Percentiles rank a stretch among this genome's conserved stretches.
phyloP scores from a whole-genome alignment of 2,797 vertebrate species.

The Enteromius thamalakanensis region DNA sequence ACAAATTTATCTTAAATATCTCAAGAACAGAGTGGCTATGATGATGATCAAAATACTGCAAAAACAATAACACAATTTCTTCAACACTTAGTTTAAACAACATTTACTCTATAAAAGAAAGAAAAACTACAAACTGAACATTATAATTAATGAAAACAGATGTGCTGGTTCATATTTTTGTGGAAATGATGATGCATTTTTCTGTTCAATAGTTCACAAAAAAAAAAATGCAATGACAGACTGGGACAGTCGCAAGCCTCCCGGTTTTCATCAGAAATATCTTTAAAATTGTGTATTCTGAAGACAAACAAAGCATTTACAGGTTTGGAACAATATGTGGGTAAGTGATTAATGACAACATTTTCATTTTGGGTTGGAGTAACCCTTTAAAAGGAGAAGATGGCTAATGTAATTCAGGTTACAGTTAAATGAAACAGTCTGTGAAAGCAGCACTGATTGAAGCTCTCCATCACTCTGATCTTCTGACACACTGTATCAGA shows the following conservation, averaged over 20 bases:
- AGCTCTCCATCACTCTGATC: conserved; percentile 42
- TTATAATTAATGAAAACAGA: not conserved
- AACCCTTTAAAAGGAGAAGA: not conserved
- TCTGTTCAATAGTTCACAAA: not conserved
- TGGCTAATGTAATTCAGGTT: not conserved
- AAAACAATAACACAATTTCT: not conserved
- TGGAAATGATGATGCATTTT: not conserved
- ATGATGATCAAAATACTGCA: not conserved
- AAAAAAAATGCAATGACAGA: too few relatives aligned
- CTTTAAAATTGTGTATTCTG: too few relatives aligned
- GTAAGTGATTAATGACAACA: too few relatives aligned
- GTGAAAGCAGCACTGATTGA: too few relatives aligned
- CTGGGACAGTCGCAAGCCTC: too few relatives aligned
- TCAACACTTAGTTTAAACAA: not conserved
- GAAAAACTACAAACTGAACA: not conserved
- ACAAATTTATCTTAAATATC: not conserved
- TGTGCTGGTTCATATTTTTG: not conserved
- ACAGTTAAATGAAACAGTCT: not conserved
- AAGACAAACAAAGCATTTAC: too few relatives aligned
- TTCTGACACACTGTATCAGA: conserved; percentile 10
- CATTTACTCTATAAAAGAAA: not conserved
- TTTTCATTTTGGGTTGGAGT: too few relatives aligned
- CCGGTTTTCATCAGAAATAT: too few relatives aligned
- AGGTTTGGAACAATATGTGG: too few relatives aligned
- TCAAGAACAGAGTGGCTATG: not conserved